These are phyloP conservation scores for Camponotus vicinus DNA, from an alignment of 1,140 invertebrate species.

Conservation along the genomic window DNA sequence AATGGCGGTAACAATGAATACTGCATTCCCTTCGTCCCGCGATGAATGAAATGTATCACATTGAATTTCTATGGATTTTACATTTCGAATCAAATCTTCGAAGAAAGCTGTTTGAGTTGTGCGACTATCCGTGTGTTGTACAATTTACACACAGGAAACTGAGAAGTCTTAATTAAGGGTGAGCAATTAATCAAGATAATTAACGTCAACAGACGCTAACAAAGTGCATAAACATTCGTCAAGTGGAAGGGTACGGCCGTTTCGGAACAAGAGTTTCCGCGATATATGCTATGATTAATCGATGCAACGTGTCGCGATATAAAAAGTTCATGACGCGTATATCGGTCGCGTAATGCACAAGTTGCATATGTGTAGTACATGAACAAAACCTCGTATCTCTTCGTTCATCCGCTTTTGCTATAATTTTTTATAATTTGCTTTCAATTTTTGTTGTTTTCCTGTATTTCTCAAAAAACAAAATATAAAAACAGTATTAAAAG, in stretches of 20 bases:
- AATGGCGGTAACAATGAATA: conserved; percentile 42
- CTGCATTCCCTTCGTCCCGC: conserved; percentile 1
- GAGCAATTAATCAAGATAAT: conserved; percentile 49
- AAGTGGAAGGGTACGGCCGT: neutral
- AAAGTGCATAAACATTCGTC: conserved; percentile 52
- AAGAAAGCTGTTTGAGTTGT: neutral
- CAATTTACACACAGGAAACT: neutral
- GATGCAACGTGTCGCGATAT: conserved; percentile 18
- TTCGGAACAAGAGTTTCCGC: conserved; percentile 25
- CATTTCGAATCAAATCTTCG: neutral
- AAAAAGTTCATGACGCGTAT: conserved; percentile 41
- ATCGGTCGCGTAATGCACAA: conserved; percentile 24
- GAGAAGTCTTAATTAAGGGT: conserved; percentile 41
- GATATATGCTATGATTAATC: conserved; percentile 44
- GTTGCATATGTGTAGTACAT: conserved; percentile 4
- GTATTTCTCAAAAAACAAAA: neutral
- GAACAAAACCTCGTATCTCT: conserved; percentile 8
- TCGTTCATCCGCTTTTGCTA: neutral
- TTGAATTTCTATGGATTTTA: conserved; percentile 30
- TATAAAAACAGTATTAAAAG: neutral
- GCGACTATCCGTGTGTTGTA: neutral
- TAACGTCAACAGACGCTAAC: conserved; percentile 28
- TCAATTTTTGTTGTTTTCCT: neutral
- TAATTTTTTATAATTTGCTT: neutral
- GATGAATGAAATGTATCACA: conserved; percentile 36